Evolutionary conservation across 2,113 vertebrate genomes (phyloP).

Genomic region (Campylorhamphus procurvoides): DNA sequence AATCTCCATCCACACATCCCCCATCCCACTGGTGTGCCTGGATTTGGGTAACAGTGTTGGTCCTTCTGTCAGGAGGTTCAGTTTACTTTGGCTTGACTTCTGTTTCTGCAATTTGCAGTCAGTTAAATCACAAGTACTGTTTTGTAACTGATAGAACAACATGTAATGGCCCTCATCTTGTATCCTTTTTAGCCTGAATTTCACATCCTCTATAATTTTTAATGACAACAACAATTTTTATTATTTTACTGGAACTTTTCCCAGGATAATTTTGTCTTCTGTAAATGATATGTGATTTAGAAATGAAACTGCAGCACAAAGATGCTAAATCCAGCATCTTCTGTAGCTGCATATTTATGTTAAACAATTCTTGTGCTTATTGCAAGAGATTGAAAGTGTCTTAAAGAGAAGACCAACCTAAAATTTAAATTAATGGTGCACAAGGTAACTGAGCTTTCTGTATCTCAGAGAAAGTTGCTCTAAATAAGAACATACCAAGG

Average conservation of each 20-base stretch:
- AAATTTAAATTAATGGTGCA: background rate
- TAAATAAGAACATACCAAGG: background rate
- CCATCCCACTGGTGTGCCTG: background rate
- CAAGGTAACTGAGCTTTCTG: background rate
- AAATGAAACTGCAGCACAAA: background rate
- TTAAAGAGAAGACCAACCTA: background rate
- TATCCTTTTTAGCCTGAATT: background rate
- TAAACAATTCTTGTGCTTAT: background rate
- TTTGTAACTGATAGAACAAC: background rate
- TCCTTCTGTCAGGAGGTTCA: background rate
- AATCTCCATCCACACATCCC: background rate
- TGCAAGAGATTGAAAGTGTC: background rate
- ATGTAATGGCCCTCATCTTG: background rate
- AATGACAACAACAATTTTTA: slow-evolving; percentile 10
- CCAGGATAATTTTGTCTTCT: background rate
- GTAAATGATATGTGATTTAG: background rate
- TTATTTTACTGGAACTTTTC: slow-evolving; percentile 20
- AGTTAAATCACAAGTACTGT: slow-evolving; percentile 13
- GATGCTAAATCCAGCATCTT: background rate
- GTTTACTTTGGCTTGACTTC: slow-evolving; percentile 6
- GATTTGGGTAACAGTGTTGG: background rate
- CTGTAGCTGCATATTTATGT: background rate
- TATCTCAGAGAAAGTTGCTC: background rate
- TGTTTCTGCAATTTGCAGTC: background rate
- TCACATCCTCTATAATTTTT: slow-evolving; percentile 18